phyloP scores from a whole-genome alignment of 2,113 vertebrate species.

The Dicrurus megarhynchus region DNA sequence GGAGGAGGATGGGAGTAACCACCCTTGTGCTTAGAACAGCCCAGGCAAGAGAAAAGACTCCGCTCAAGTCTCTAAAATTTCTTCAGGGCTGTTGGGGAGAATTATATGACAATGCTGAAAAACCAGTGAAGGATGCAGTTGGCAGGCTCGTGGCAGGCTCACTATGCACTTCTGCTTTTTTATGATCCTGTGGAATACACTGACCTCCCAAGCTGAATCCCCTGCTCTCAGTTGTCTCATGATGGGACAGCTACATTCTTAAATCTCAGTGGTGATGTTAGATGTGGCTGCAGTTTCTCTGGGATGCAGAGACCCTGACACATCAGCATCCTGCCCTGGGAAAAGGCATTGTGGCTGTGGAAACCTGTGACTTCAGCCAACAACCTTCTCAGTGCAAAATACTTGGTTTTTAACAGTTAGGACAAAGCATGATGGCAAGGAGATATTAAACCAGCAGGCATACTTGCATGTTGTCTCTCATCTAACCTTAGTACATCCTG shows the following conservation, averaged over 20 bases:
- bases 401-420: background rate
- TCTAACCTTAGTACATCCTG: background rate
- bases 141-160: background rate
- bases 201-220: background rate
- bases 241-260: background rate
- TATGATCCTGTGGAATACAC: background rate
- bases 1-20: background rate
- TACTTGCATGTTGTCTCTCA: background rate
- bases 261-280: background rate
- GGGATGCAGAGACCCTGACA: background rate
- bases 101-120: background rate
- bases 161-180: background rate
- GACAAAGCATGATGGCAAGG: background rate
- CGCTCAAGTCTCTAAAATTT: background rate
- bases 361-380: background rate
- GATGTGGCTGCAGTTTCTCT: background rate
- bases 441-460: background rate
- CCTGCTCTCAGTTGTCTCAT: background rate
- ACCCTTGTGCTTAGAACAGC: background rate
- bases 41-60: background rate
- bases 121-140: accelerated
- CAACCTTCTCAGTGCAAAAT: background rate
- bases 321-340: background rate
- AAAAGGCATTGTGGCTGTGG: background rate
- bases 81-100: background rate